Conservation (phyloP, 2,797 vertebrate genomes). For the Hydrophis major region DNA sequence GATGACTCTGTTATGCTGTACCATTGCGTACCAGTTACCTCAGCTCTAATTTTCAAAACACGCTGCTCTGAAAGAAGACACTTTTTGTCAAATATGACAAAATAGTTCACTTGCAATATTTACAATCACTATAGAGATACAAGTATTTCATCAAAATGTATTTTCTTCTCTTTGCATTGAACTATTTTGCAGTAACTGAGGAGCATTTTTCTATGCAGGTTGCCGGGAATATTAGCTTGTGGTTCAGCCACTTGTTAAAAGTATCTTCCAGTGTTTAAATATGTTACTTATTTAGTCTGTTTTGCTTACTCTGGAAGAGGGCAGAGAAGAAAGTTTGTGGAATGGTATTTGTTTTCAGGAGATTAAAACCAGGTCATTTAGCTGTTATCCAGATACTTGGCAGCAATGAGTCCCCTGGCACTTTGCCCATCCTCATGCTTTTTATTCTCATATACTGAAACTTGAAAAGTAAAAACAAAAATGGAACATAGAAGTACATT, state of each 20-base stretch:
- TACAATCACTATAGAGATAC: neutral
- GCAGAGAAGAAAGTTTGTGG: constrained; percentile 46
- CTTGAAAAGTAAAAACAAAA: constrained; percentile 41
- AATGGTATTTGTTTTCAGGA: constrained; percentile 67
- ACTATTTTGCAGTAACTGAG: neutral
- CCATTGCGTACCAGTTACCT: neutral
- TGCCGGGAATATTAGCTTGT: neutral
- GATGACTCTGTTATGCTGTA: neutral
- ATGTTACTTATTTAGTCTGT: constrained; percentile 55
- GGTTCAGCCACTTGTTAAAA: constrained; percentile 30
- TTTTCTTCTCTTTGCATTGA: neutral
- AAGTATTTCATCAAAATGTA: neutral
- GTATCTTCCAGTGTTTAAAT: constrained; percentile 37
- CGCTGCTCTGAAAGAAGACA: neutral
- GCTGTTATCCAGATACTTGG: constrained; percentile 56
- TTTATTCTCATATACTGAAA: constrained; percentile 62
- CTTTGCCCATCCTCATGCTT: constrained; percentile 62
- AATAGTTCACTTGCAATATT: neutral
- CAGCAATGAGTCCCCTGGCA: constrained; percentile 60
- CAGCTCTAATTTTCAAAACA: neutral
- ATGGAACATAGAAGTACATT: constrained; percentile 52
- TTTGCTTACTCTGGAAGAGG: constrained; percentile 55
- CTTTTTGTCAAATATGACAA: neutral
- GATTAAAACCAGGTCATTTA: constrained; percentile 71
- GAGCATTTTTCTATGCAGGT: neutral